Evolutionary conservation across 2,113 vertebrate genomes (phyloP).

Genomic region (Balaeniceps rex): DNA sequence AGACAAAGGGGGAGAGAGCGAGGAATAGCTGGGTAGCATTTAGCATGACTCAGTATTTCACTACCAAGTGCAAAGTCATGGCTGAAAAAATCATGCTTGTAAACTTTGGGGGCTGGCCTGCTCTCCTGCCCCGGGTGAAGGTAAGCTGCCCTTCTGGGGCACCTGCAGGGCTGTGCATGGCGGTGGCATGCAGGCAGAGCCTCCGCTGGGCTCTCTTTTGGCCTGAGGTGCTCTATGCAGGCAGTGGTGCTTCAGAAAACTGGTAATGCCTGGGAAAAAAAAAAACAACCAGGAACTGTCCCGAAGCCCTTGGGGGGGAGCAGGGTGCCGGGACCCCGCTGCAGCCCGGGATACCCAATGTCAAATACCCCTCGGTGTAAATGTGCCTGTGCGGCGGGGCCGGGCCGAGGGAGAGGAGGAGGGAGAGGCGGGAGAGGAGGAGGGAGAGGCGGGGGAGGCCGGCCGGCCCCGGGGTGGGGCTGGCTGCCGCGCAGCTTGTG

Average conservation of each 20-base stretch:
- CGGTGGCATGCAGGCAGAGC: fast-evolving
- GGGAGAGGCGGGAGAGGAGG: background rate
- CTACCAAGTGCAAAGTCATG: background rate
- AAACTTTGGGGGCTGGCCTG: background rate
- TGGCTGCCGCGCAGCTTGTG: background rate
- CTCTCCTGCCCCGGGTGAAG: background rate
- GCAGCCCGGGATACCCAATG: background rate
- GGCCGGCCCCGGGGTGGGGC: background rate
- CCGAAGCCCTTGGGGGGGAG: background rate
- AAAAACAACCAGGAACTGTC: too few relatives aligned
- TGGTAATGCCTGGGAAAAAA: background rate
- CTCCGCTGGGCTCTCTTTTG: background rate
- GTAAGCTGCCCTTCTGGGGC: background rate
- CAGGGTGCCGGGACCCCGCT: too few relatives aligned
- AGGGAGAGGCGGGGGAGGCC: background rate
- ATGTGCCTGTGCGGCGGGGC: background rate
- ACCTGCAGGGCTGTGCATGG: fast-evolving
- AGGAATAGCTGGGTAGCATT: background rate
- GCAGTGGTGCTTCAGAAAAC: background rate
- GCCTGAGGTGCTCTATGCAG: background rate
- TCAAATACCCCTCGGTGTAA: too few relatives aligned
- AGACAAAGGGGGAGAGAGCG: background rate
- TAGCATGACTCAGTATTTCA: background rate
- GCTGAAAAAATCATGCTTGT: background rate
- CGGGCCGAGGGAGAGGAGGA: background rate